Base-by-base conservation (phyloP, 2,888 invertebrate species). In the Apotomis capreana region DNA sequence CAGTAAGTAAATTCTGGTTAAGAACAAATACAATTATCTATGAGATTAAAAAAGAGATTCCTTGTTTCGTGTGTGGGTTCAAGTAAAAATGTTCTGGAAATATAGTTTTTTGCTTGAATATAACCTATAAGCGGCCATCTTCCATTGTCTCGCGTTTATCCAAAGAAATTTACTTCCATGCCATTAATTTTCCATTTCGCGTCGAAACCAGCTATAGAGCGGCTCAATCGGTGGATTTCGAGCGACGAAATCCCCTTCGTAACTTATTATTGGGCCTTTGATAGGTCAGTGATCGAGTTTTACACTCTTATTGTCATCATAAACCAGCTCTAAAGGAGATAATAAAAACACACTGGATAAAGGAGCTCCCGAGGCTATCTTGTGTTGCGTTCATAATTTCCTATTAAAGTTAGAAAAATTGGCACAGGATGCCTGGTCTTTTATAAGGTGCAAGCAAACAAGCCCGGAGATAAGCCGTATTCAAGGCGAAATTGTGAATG, bases 401-500 rank as follows among this genome's bases (percentile, higher is more conserved):
- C 78, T 86, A 84, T 84, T 87, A 88, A 88, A 87, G 84, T 81
- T 83, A 81, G 83, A 88, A 90, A 91, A 90, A 89, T 85, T 89
- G 84, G 81, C 84, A 79, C 76, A 78, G 82, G 75, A 79, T 80
- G 81, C 78, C 77, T 77, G 83, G 83, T 85, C 87, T 87, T 89
- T 89, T 83, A 83, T 84, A 73, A 78, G 81, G 79, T 78, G 85
- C 81, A 82, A 83, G 88, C 88, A 92, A 91, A 91, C 90, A 91
- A 79, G 83, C 80, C 83, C 79, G 83, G 84, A 89, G 91, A 90
- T 90, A 89, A 90, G 90, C 84, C 86, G 88, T 87, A 91, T 92
- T 92, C 90, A 92, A 82, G 83, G 86, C 82, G 77, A 89, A 90
- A 90, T 90, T 90, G 89, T 91, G 84, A 90, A 88, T 87, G 86